Evolutionary conservation across 2,113 vertebrate species (phyloP), one percentile per base, ranked within the genome.

Genomic region (Mormyrus lacerda): DNA sequence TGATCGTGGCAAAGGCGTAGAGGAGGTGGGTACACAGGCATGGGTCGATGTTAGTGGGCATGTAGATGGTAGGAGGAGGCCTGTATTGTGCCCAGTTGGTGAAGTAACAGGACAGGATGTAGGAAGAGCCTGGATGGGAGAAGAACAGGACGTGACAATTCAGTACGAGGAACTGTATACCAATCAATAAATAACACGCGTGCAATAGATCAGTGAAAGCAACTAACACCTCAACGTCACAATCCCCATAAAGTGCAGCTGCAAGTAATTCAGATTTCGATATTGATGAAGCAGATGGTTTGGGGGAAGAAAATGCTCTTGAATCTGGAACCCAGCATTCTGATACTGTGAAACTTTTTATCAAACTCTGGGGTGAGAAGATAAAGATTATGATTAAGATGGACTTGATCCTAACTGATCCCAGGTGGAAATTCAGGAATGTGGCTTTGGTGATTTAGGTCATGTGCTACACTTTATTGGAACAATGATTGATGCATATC

Each of bases 41-140:
- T 5, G 93, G 92, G 91, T 93, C 90, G 10, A 93, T 91, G 55
- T 94, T 90, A 42, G 51, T 90, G 53, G 92, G 93, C 61, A 92
- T 92, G 55, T 91, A 94, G 27, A 91, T 93, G 61, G 92, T 93
- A 15, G 92, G 91, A 39, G 85, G 91, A 51, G 90, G 88, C 89
- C 93, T 91, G 90, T 94, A 93, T 90, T 95, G 92, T 0, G 91
- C 92, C 93, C 94, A 95, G 87, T 93, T 95, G n/a, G 93, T 94
- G 89, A 95, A 94, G 91, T 95, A 95, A 90, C 94, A 95, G 79
- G 93, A 92, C 87, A 95, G 91, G 31, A 94, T 95, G 89, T 91
- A 95, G 89, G 92, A 92, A 88, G 93, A 94, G 48, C 92, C 95
- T 95, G 87, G 55, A 87, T 48, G 90, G 83, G 27, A 88, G 55